Conservation (phyloP, 2,797 vertebrate genomes). For the Sebastes goodei region DNA sequence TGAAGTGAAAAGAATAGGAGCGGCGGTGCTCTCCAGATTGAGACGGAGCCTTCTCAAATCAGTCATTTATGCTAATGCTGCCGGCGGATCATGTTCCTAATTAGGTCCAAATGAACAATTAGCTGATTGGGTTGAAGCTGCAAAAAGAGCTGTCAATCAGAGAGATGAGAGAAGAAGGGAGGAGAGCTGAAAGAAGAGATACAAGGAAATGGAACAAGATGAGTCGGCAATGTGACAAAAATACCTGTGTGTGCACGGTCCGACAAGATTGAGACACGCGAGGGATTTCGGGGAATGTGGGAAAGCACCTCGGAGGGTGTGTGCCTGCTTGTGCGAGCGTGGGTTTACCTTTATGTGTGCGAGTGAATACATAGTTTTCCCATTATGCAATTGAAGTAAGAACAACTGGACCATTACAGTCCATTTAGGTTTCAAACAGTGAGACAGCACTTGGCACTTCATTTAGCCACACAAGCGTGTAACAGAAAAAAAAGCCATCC, state of each 20-base stretch:
- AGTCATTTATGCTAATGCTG: slow-evolving; percentile 70
- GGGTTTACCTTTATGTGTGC: slow-evolving; percentile 2
- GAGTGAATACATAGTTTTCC: slow-evolving; percentile 8
- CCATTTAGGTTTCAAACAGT: slow-evolving; percentile 61
- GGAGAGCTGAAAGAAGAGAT: neutral
- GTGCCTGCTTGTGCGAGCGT: neutral
- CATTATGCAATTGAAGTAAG: slow-evolving; percentile 44
- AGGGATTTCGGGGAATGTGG: neutral
- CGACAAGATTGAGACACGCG: neutral
- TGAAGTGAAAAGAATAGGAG: slow-evolving; percentile 41
- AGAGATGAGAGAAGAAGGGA: neutral
- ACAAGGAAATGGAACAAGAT: neutral
- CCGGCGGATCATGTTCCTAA: slow-evolving; percentile 56
- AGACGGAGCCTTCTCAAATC: slow-evolving; percentile 52
- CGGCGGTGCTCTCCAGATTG: slow-evolving; percentile 28
- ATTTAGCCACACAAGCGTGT: slow-evolving; percentile 44
- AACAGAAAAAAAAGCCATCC: neutral
- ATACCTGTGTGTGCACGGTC: neutral
- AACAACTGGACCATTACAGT: slow-evolving; percentile 48
- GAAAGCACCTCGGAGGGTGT: neutral
- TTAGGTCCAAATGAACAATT: slow-evolving; percentile 74
- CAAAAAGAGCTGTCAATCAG: slow-evolving; percentile 64
- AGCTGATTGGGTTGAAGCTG: slow-evolving; percentile 64
- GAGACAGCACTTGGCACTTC: slow-evolving; percentile 57
- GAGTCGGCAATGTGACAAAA: neutral